These are phyloP conservation scores for Myopa tessellatipennis DNA, from an alignment of 2,888 invertebrate species.

Conservation along the genomic window DNA sequence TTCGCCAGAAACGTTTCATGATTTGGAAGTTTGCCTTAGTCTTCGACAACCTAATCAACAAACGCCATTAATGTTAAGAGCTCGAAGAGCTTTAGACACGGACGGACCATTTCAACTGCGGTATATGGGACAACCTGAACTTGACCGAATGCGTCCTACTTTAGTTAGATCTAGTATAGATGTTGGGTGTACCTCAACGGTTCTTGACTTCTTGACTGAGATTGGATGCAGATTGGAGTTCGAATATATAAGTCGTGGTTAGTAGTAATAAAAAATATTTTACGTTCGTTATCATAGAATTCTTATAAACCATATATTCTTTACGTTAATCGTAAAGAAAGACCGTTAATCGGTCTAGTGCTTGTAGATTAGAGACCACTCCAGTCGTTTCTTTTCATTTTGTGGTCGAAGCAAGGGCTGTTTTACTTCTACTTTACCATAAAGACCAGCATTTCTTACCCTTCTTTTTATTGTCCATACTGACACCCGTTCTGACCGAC, in stretches of 20 bases:
- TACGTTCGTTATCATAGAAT: too few relatives aligned
- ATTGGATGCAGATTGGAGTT: slow-evolving; percentile 91
- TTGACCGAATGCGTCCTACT: slow-evolving; percentile 89
- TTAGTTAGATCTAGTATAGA: slow-evolving; percentile 92
- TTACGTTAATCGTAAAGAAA: too few relatives aligned
- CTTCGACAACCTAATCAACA: slow-evolving; percentile 77
- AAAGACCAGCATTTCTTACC: too few relatives aligned
- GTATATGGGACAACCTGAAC: slow-evolving; percentile 91
- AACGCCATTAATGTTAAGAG: slow-evolving; percentile 80
- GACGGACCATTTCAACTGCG: slow-evolving; percentile 80
- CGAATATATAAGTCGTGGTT: slow-evolving; percentile 91
- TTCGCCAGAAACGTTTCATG: slow-evolving; percentile 91
- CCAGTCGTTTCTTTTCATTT: too few relatives aligned
- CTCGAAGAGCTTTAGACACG: slow-evolving; percentile 84
- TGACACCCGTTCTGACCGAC: too few relatives aligned
- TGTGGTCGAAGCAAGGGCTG: too few relatives aligned
- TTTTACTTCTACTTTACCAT: too few relatives aligned
- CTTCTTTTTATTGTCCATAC: too few relatives aligned
- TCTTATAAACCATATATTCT: too few relatives aligned
- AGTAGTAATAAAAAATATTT: slow-evolving; percentile 29
- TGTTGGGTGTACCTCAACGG: slow-evolving; percentile 89
- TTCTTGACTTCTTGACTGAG: slow-evolving; percentile 92
- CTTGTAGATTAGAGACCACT: too few relatives aligned
- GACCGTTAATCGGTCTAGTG: too few relatives aligned
- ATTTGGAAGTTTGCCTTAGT: slow-evolving; percentile 92